Base-by-base conservation (phyloP, 1,140 invertebrate genomes). In the Triops longicaudatus region DNA sequence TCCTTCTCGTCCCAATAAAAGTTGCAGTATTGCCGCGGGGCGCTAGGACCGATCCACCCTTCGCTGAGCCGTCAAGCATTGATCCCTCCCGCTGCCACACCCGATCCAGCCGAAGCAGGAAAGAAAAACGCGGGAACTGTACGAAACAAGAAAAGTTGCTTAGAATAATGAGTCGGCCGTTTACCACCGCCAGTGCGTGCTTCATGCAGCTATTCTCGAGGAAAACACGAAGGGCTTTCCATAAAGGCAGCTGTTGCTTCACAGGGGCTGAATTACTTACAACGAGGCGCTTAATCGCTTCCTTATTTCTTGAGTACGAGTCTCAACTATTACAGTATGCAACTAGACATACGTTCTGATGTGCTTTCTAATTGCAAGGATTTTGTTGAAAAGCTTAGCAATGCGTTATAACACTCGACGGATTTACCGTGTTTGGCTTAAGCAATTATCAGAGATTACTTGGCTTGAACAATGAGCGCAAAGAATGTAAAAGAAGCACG, bases 171-270 rank as follows among this genome's bases (percentile, higher is more conserved):
- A 63, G 50, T 63, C 50, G 17, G 50, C 50, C 50, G 14, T 63
- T 63, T 63, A 63, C 50, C 50, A 17, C 50, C 22, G 50, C 50
- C 50, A 63, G 50, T 63, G 1, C 50, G 17, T 63, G 50, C 50
- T 63, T 63, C 50, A 63, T 63, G 50, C n/a, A n/a, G 50, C 50
- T 63, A 63, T 63, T 63, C 50, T n/a, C 10, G 10, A n/a, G 17
- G 50, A 63, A 63, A 63, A 22, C 50, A 63, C 50, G 50, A 63
- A 63, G 50, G n/a, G 50, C 50, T 63, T 63, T 63, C 14, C 17
- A 63, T 5, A 63, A 6, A 22, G 50, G 50, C 50, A 63, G 50
- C 50, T 63, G 50, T 63, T 63, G 50, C 50, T 63, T 63, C 50
- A 22, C 50, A 12, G n/a, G 50, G 14, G 50, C 50, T 22, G 50